Evolutionary conservation across 2,113 vertebrate species (phyloP).

Genomic region (Labeo catla): DNA sequence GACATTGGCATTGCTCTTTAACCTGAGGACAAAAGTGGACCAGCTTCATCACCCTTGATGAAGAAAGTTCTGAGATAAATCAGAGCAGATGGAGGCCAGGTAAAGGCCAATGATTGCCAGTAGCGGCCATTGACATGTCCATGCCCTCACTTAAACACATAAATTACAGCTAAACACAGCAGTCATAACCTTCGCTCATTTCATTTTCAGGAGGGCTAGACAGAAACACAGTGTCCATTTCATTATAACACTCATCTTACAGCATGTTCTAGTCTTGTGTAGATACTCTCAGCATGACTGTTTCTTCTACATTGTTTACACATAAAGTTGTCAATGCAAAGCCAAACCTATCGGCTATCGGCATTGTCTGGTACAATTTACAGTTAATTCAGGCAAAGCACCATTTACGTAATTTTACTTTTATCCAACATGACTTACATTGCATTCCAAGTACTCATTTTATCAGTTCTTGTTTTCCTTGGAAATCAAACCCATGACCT

Average conservation of each 20-base stretch:
- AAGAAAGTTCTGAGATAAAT: slow-evolving; percentile 50
- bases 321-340: neutral
- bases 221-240: neutral
- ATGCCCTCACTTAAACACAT: slow-evolving; percentile 13
- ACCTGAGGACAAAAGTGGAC: slow-evolving; percentile 33
- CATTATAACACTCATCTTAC: neutral
- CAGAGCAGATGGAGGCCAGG: slow-evolving; percentile 49
- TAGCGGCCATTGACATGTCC: slow-evolving; percentile 48
- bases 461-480: too few relatives aligned
- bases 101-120: slow-evolving; percentile 56
- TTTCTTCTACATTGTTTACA: neutral
- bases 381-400: neutral
- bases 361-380: neutral
- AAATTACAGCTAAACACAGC: slow-evolving; percentile 39
- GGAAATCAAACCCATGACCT: too few relatives aligned
- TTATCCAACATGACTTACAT: too few relatives aligned
- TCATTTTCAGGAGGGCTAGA: slow-evolving; percentile 35
- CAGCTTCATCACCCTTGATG: slow-evolving; percentile 40
- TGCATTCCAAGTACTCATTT: too few relatives aligned
- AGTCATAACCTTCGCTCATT: slow-evolving; percentile 39
- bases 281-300: neutral
- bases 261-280: neutral
- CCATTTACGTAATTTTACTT: neutral
- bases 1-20: slow-evolving; percentile 29
- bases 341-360: neutral